These are phyloP conservation scores for Colistium nudipinnis DNA, from an alignment of 2,113 vertebrate genomes.

Conservation along the genomic window DNA sequence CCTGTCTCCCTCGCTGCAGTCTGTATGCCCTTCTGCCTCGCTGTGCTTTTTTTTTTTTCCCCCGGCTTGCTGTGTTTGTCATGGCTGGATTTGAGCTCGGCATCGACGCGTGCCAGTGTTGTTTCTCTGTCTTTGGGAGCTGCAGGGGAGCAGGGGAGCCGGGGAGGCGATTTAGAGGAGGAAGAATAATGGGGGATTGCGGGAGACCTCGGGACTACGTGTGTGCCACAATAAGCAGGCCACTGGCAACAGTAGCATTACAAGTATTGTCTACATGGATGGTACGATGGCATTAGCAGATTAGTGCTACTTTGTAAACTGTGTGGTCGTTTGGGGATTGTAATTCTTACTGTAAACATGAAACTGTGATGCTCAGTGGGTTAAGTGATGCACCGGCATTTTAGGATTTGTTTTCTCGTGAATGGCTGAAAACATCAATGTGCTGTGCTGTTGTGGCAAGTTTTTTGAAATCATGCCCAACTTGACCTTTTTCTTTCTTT, in stretches of 20 bases:
- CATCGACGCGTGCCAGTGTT: conserved; percentile 46
- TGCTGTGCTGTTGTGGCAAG: background rate
- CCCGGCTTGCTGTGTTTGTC: conserved; percentile 49
- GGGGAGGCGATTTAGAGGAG: conserved; percentile 11
- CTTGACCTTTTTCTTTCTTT: background rate
- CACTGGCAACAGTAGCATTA: conserved; percentile 42
- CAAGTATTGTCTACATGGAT: conserved; percentile 25
- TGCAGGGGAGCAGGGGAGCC: background rate
- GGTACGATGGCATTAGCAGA: conserved; percentile 35
- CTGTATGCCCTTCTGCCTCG: background rate
- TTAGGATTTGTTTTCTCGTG: background rate
- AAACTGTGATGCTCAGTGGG: conserved; percentile 15
- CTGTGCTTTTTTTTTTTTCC: conserved; percentile 30
- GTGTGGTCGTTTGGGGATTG: conserved; percentile 14
- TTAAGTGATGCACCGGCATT: background rate
- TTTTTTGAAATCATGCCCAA: conserved; percentile 1
- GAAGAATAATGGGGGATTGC: conserved; percentile 30
- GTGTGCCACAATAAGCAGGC: conserved; percentile 17
- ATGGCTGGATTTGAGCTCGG: conserved; percentile 63
- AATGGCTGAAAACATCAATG: background rate
- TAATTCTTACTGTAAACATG: conserved; percentile 1
- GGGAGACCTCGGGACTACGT: conserved; percentile 28
- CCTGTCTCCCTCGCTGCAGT: background rate
- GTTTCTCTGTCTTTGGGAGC: conserved; percentile 44
- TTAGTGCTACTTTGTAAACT: conserved; percentile 29